phyloP scores from a whole-genome alignment of 2,888 invertebrate genomes.

The Brachyopa scutellaris region DNA sequence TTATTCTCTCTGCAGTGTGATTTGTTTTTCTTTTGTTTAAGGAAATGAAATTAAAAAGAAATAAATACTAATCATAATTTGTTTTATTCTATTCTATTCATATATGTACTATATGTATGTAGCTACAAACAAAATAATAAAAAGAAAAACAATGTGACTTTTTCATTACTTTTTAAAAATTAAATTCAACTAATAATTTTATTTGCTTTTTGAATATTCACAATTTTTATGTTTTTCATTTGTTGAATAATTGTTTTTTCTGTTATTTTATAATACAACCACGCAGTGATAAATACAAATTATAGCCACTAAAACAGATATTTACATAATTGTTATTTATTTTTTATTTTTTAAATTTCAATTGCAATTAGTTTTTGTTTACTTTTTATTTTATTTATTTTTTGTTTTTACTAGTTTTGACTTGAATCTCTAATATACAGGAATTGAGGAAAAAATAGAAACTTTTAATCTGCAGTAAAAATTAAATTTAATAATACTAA shows the following conservation, averaged over 20 bases:
- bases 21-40: constrained; percentile 1
- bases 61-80: constrained; percentile 32
- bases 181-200: neutral
- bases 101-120: no score
- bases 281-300: constrained; percentile 62
- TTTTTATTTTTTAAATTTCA: neutral
- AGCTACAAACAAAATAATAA: constrained; percentile 3
- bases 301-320: constrained; percentile 51
- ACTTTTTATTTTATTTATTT: neutral
- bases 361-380: no score
- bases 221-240: constrained; percentile 16
- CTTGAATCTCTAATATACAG: constrained; percentile 34
- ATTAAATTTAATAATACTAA: constrained; percentile 61
- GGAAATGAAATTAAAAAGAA: constrained; percentile 16
- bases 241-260: constrained; percentile 21
- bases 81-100: no score
- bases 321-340: constrained; percentile 34
- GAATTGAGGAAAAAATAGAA: constrained; percentile 24
- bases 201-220: constrained; percentile 22
- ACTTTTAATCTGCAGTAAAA: constrained; percentile 19
- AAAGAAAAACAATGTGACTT: neutral
- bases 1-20: constrained; percentile 11
- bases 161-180: neutral
- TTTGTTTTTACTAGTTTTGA: constrained; percentile 41
- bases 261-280: constrained; percentile 62